Percentiles rank a stretch among this genome's conserved stretches.
These are phyloP conservation scores for Todiramphus chloris DNA, from an alignment of 2,113 vertebrate genomes.

Conservation along the genomic window DNA sequence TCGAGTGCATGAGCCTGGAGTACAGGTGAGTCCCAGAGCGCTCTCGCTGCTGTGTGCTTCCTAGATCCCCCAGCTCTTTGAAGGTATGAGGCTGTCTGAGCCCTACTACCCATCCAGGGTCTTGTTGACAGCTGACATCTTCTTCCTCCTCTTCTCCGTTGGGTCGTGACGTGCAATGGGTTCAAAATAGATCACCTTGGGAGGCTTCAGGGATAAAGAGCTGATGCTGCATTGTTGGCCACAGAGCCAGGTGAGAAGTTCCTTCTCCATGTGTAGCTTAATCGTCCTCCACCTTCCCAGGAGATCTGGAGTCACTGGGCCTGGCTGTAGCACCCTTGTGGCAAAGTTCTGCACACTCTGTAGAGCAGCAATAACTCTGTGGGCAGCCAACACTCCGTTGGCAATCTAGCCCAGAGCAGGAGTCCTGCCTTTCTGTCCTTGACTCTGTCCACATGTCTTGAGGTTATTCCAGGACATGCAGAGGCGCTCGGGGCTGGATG, in stretches of 20 bases:
- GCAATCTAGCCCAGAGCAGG: background rate
- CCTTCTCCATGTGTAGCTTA: background rate
- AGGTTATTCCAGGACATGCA: background rate
- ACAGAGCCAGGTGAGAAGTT: background rate
- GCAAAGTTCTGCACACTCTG: background rate
- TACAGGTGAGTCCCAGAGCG: conserved; percentile 86
- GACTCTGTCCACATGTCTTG: background rate
- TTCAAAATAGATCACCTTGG: background rate
- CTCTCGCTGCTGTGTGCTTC: fast-evolving
- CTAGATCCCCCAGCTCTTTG: background rate
- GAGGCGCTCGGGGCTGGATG: background rate
- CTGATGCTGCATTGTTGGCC: background rate
- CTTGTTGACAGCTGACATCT: background rate
- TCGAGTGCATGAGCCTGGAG: conserved; percentile 98
- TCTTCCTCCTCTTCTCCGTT: background rate
- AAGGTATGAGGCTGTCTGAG: background rate
- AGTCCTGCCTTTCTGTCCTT: background rate
- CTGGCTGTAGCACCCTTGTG: background rate
- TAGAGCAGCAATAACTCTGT: background rate
- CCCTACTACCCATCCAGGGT: background rate
- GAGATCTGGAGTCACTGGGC: background rate
- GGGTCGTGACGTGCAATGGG: background rate
- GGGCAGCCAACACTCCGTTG: background rate
- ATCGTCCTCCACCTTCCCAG: background rate
- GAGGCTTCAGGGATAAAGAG: background rate